phyloP scores from a whole-genome alignment of 2,888 invertebrate genomes.

The Polymixis flavicincta region DNA sequence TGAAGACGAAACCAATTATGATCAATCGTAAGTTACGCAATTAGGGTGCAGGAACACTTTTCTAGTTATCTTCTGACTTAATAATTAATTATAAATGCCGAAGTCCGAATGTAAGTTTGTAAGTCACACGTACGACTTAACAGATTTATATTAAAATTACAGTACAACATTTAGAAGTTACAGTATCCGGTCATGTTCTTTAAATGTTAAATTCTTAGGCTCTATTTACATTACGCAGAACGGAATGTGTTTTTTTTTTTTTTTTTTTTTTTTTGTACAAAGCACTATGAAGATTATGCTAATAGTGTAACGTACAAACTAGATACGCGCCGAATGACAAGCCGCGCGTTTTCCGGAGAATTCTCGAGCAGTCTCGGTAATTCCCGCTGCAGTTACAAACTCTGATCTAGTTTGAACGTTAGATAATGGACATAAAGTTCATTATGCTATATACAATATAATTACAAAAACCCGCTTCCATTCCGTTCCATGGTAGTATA shows the following conservation, averaged over 20 bases:
- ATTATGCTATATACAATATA: not conserved
- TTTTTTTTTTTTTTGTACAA: not conserved
- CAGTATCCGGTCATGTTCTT: not conserved
- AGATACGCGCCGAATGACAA: not conserved
- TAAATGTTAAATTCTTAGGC: not conserved
- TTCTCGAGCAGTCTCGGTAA: not conserved
- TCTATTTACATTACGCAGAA: not conserved
- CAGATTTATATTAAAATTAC: not conserved
- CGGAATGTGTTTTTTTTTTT: no score
- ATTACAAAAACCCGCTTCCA: not conserved
- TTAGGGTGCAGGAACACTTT: no score
- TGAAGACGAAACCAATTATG: no score
- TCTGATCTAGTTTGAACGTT: not conserved
- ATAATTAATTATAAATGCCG: constrained; percentile 4
- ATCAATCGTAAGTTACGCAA: no score
- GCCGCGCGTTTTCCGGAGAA: no score
- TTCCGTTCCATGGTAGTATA: not conserved
- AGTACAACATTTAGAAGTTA: not conserved
- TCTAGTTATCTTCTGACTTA: not conserved
- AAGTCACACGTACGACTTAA: not conserved
- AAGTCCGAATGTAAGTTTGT: not conserved
- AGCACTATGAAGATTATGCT: not conserved
- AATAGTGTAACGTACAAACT: not conserved
- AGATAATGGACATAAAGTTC: not conserved
- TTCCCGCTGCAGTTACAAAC: not conserved